Conservation (phyloP, 1,140 invertebrate genomes). For the Drosophila repleta region DNA sequence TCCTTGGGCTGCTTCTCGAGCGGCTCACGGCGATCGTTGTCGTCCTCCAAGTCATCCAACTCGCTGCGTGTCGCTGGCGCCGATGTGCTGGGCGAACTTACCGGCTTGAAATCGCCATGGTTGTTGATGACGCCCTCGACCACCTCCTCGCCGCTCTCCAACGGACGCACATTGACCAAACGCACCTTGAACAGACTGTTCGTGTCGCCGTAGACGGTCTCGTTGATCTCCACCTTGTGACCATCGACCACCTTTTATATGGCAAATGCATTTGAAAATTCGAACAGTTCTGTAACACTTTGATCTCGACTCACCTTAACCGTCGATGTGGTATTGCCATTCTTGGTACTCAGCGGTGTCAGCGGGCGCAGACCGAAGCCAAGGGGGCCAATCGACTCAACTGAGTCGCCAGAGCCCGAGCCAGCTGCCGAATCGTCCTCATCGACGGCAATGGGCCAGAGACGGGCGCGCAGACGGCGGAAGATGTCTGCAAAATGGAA, state of each 20-base stretch:
- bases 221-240: constrained; percentile 79
- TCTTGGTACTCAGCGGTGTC: constrained; percentile 40
- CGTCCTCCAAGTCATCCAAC: constrained; percentile 51
- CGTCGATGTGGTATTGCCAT: constrained; percentile 74
- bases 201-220: constrained; percentile 70
- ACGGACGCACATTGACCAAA: constrained; percentile 74
- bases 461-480: constrained; percentile 64
- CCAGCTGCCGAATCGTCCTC: constrained; percentile 18
- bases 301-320: constrained; percentile 63
- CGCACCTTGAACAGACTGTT: constrained; percentile 78
- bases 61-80: constrained; percentile 44
- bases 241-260: constrained; percentile 70
- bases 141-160: constrained; percentile 73
- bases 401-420: constrained; percentile 18
- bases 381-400: constrained; percentile 31
- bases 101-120: constrained; percentile 31
- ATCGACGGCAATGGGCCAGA: constrained; percentile 50
- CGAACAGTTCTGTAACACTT: neutral
- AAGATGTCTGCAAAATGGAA: constrained; percentile 59
- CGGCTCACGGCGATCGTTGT: constrained; percentile 51
- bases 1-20: constrained; percentile 63
- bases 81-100: constrained; percentile 42
- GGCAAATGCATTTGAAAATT: neutral
- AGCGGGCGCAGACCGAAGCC: constrained; percentile 43
- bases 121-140: constrained; percentile 51